Percentiles rank a stretch among this genome's conserved stretches.
phyloP scores from a whole-genome alignment of 2,113 vertebrate species.

The Centropus bengalensis region DNA sequence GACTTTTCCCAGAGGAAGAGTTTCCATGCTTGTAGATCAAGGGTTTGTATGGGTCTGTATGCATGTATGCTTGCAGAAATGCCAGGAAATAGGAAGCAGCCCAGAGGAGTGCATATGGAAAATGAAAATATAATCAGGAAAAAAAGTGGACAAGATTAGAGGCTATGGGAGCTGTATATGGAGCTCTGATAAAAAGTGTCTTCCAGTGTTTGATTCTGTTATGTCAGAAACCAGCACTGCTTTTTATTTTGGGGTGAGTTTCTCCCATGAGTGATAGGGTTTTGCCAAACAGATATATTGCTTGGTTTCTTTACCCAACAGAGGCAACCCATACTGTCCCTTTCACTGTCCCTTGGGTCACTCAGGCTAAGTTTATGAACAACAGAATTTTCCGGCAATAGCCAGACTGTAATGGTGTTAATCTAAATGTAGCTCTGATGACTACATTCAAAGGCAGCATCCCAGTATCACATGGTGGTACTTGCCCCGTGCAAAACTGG shows the following conservation, averaged over 20 bases:
- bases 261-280: background rate
- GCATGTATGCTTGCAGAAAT: no score
- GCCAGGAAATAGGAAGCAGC: background rate
- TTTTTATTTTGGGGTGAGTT: background rate
- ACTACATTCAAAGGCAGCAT: no score
- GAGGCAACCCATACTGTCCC: background rate
- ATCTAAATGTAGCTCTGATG: accelerated
- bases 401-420: accelerated
- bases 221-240: background rate
- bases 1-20: background rate
- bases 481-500: background rate
- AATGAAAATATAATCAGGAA: background rate
- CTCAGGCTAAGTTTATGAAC: accelerated
- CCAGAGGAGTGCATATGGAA: accelerated
- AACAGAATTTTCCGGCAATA: background rate
- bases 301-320: background rate
- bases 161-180: accelerated
- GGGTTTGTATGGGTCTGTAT: background rate
- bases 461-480: no score
- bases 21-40: accelerated
- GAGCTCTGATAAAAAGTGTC: background rate
- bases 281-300: background rate
- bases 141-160: background rate
- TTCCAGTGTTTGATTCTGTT: background rate
- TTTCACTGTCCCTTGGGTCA: background rate